These are phyloP conservation scores for Pedetes capensis DNA, from an alignment of 2,113 vertebrate genomes.

Conservation along the genomic window DNA sequence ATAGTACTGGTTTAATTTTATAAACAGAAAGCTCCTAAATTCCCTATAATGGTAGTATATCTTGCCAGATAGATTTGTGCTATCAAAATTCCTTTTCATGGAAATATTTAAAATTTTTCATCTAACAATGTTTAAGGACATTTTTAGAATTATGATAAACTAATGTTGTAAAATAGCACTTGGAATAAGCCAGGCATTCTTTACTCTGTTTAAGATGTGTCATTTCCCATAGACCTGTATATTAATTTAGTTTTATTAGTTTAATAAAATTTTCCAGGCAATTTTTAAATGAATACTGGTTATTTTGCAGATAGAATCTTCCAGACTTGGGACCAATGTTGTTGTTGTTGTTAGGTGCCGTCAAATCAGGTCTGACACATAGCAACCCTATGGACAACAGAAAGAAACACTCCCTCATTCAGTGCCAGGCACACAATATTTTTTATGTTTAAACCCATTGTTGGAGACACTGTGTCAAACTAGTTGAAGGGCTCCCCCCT, in stretches of 20 bases:
- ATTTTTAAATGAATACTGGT: conserved; percentile 9
- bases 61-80: conserved; percentile 22
- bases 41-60: conserved; percentile 47
- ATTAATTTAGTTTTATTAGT: conserved; percentile 44
- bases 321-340: not conserved
- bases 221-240: conserved; percentile 47
- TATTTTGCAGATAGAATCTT: conserved; percentile 20
- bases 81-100: conserved; percentile 67
- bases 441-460: too few relatives aligned
- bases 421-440: too few relatives aligned
- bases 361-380: too few relatives aligned
- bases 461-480: too few relatives aligned
- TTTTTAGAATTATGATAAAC: conserved; percentile 56
- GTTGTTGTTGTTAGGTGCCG: too few relatives aligned
- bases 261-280: conserved; percentile 33
- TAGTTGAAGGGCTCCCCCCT: too few relatives aligned
- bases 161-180: conserved; percentile 41
- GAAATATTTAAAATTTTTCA: conserved; percentile 59
- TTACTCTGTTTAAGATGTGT: conserved; percentile 60
- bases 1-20: conserved; percentile 39
- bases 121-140: conserved; percentile 61
- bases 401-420: too few relatives aligned
- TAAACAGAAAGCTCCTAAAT: conserved; percentile 58
- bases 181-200: conserved; percentile 43
- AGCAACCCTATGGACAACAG: too few relatives aligned